These are phyloP conservation scores for Agrotis ipsilon DNA, from an alignment of 2,888 invertebrate species.

Conservation along the genomic window DNA sequence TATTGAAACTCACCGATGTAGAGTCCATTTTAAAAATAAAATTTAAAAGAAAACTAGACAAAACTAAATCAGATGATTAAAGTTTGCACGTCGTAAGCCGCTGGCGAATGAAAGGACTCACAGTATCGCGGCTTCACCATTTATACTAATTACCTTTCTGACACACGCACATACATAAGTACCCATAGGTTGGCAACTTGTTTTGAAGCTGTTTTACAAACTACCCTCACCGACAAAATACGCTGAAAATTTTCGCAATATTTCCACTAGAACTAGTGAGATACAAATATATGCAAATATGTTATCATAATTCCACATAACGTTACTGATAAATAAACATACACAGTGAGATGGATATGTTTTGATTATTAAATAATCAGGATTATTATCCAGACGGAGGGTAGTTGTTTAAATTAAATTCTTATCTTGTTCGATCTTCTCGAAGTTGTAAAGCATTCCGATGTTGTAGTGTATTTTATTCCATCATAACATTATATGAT, in stretches of 20 bases:
- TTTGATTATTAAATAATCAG: constrained; percentile 10
- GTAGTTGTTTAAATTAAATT: constrained; percentile 29
- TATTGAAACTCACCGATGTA: constrained; percentile 73
- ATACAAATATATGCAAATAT: neutral
- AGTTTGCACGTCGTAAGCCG: constrained; percentile 48
- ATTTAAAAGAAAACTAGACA: constrained; percentile 10
- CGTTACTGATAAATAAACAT: neutral
- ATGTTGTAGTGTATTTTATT: constrained; percentile 14
- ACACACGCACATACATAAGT: constrained; percentile 52
- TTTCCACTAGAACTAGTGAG: neutral
- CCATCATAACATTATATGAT: neutral
- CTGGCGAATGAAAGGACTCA: constrained; percentile 66
- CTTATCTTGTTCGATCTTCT: constrained; percentile 30
- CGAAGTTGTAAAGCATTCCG: constrained; percentile 24
- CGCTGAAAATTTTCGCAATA: neutral
- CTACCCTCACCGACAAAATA: constrained; percentile 65
- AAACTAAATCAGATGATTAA: constrained; percentile 19
- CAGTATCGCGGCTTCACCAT: constrained; percentile 62
- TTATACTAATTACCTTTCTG: constrained; percentile 69
- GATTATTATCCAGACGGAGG: constrained; percentile 26
- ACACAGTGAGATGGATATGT: neutral
- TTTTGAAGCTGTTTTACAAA: constrained; percentile 20
- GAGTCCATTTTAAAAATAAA: constrained; percentile 68
- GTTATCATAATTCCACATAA: constrained; percentile 6
- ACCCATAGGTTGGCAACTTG: constrained; percentile 47